These are phyloP conservation scores for Hypomecis punctinalis DNA, from an alignment of 2,888 invertebrate genomes.

Conservation along the genomic window DNA sequence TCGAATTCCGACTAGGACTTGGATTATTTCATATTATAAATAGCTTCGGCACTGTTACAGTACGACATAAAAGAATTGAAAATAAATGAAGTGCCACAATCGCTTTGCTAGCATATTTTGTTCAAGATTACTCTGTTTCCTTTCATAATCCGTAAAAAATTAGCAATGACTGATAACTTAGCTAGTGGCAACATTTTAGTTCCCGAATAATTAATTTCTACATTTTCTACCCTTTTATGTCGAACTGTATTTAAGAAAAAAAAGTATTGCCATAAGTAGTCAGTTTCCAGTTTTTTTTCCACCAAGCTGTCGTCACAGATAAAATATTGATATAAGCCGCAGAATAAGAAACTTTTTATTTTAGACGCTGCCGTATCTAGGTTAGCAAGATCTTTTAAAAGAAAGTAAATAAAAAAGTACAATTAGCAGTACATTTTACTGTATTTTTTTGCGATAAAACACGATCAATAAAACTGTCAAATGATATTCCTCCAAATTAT, in stretches of 20 bases:
- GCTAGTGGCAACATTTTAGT: too few relatives aligned
- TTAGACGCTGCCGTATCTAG: neutral
- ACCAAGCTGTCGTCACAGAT: constrained; percentile 2
- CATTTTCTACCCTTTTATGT: too few relatives aligned
- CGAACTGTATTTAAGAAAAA: neutral
- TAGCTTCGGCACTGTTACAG: too few relatives aligned
- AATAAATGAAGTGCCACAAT: too few relatives aligned
- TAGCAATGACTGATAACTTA: too few relatives aligned
- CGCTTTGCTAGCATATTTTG: too few relatives aligned
- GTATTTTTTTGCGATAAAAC: constrained; percentile 1
- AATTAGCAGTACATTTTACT: constrained; percentile 4
- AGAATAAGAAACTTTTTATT: neutral
- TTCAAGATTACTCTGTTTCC: too few relatives aligned
- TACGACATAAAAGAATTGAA: too few relatives aligned
- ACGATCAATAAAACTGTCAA: neutral
- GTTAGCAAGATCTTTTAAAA: neutral
- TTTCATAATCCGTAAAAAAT: too few relatives aligned
- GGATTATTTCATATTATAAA: too few relatives aligned
- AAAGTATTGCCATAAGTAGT: constrained; percentile 3
- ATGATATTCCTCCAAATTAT: neutral
- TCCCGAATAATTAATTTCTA: too few relatives aligned
- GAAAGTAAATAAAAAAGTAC: constrained; percentile 3
- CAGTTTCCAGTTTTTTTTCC: neutral
- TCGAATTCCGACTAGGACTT: too few relatives aligned
- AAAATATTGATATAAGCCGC: neutral